Evolutionary conservation across 2,113 vertebrate genomes (phyloP).

Genomic region (Hippopotamus amphibius): DNA sequence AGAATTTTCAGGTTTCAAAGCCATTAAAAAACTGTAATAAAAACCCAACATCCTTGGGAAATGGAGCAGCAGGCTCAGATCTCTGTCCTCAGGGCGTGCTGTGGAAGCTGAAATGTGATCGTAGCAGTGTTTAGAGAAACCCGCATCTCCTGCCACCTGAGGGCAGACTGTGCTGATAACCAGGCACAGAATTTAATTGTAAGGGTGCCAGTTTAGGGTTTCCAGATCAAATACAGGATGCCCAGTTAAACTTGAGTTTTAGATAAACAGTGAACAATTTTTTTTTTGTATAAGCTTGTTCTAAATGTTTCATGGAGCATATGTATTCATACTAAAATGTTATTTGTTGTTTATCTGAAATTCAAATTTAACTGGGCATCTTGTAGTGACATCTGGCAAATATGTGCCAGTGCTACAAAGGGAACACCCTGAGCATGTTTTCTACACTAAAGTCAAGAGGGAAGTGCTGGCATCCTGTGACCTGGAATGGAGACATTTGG

Average conservation of each 20-base stretch:
- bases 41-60: neutral
- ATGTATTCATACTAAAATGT: neutral
- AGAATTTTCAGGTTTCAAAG: neutral
- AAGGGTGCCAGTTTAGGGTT: neutral
- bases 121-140: neutral
- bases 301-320: neutral
- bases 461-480: neutral
- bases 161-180: neutral
- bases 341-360: neutral
- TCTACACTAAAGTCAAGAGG: neutral
- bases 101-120: too few species aligned
- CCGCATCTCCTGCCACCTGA: neutral
- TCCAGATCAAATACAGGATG: neutral
- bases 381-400: neutral
- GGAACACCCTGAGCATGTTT: neutral
- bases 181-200: neutral
- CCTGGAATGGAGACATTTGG: neutral
- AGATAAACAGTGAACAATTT: neutral
- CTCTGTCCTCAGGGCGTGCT: accelerated
- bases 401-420: accelerated
- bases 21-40: neutral
- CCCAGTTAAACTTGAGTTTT: neutral
- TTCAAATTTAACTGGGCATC: neutral
- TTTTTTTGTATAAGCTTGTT: neutral
- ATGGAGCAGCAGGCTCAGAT: accelerated